Base-by-base conservation (phyloP, 2,888 invertebrate species). In the Stenchaetothrips biformis region DNA sequence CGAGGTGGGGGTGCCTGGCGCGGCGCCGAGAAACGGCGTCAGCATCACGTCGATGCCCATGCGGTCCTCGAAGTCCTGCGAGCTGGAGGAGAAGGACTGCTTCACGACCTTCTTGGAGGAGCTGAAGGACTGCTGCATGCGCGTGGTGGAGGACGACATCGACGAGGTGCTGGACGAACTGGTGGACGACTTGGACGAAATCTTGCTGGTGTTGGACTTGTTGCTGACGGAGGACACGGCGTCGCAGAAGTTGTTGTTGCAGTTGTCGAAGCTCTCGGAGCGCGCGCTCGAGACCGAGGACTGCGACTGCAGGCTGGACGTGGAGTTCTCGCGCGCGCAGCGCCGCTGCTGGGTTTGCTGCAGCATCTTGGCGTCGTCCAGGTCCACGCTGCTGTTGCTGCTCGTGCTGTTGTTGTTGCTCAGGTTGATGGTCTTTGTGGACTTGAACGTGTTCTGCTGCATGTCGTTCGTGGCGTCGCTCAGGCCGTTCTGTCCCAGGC, bases 11-110 rank as follows among this genome's bases (percentile, higher is more conserved):
- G 11, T 37, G 37, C 37, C 37, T 37, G 37, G 37, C 37, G 37
- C 37, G 37, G 37, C 37, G 37, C 37, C 67, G 67, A 21, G 8
- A 2, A 25, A 74, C 7, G 67, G 67, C 67, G 67, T 74, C 25
- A 74, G 67, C 67, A 74, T 74, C 25, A 74, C 67, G 67, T 74
- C 67, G 67, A 74, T 74, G 21, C 67, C 67, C 9, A 74, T 74
- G 67, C 67, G 67, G 67, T 74, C 67, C 9, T 74, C 67, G 25
- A 74, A 74, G 67, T 74, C 67, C 67, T 25, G 9, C 67, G 67
- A 74, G 67, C 67, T 74, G 67, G 67, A 74, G 21, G 67, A 74
- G 67, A 74, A 74, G 67, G 67, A 74, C 67, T 74, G 67, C 67
- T 74, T 74, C 25, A 74, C 25, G 25, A 74, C 25, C 67, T 74